phyloP scores from a whole-genome alignment of 2,797 vertebrate genomes.

The Sphenodon punctatus region DNA sequence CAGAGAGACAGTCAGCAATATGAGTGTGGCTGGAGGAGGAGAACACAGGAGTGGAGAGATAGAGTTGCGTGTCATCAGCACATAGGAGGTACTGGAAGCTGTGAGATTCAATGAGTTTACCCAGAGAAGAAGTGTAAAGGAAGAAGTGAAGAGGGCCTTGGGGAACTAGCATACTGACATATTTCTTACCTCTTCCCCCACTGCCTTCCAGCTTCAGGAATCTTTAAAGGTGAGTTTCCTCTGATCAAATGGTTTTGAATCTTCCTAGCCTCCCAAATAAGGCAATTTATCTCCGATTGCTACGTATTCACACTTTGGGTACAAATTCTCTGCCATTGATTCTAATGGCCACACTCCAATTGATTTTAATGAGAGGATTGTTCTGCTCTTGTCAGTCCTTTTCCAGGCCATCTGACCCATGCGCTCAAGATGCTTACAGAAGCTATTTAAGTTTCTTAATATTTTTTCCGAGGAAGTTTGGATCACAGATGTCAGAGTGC shows the following conservation, averaged over 20 bases:
- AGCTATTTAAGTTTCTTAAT: not conserved
- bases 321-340: not conserved
- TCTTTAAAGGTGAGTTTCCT: not conserved
- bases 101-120: too few relatives aligned
- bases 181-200: not conserved
- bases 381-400: not conserved
- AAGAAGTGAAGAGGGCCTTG: too few relatives aligned
- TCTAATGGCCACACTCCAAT: too few relatives aligned
- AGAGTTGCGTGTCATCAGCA: too few relatives aligned
- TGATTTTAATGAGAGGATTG: too few relatives aligned
- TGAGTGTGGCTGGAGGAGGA: too few relatives aligned
- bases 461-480: slow-evolving; percentile 22
- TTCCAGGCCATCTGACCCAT: too few relatives aligned
- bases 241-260: slow-evolving; percentile 7
- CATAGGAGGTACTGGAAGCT: too few relatives aligned
- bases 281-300: not conserved
- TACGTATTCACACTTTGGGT: not conserved
- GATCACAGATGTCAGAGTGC: slow-evolving; percentile 43
- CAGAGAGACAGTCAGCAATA: too few relatives aligned
- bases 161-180: too few relatives aligned
- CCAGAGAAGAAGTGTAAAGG: too few relatives aligned
- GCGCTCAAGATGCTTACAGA: not conserved
- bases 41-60: too few relatives aligned
- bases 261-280: not conserved
- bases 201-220: not conserved